Percentiles rank a stretch among this genome's conserved stretches.
Evolutionary conservation across 2,888 invertebrate species (phyloP).

Genomic region (Poecilus cupreus): DNA sequence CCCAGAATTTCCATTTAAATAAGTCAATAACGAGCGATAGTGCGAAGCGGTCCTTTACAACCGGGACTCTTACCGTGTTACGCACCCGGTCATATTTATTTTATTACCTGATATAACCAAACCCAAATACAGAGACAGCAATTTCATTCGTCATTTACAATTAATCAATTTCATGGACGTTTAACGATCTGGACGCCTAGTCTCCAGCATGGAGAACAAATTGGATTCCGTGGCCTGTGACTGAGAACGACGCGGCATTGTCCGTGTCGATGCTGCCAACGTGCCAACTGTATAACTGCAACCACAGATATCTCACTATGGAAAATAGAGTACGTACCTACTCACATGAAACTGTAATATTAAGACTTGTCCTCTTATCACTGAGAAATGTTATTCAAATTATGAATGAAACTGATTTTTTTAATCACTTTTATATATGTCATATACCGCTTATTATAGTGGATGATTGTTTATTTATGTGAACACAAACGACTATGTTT

Average conservation of each 20-base stretch:
- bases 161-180: slow-evolving; percentile 50
- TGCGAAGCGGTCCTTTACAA: not conserved
- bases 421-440: too few species aligned
- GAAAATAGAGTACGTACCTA: too few species aligned
- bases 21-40: not conserved
- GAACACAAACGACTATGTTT: too few species aligned
- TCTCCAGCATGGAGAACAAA: slow-evolving; percentile 46
- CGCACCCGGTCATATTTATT: not conserved
- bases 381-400: too few species aligned
- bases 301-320: too few species aligned
- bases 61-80: not conserved
- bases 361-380: too few species aligned
- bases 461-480: too few species aligned
- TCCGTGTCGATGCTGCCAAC: not conserved
- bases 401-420: too few species aligned
- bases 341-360: too few species aligned
- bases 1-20: not conserved
- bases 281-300: not conserved
- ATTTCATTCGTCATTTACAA: slow-evolving; percentile 40
- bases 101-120: slow-evolving; percentile 18
- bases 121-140: slow-evolving; percentile 13
- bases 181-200: slow-evolving; percentile 44
- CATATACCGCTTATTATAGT: too few species aligned
- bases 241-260: not conserved
- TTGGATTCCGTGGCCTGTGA: slow-evolving; percentile 33